These are phyloP conservation scores for Synaphobranchus kaupii DNA, from an alignment of 2,797 vertebrate genomes.

Conservation along the genomic window DNA sequence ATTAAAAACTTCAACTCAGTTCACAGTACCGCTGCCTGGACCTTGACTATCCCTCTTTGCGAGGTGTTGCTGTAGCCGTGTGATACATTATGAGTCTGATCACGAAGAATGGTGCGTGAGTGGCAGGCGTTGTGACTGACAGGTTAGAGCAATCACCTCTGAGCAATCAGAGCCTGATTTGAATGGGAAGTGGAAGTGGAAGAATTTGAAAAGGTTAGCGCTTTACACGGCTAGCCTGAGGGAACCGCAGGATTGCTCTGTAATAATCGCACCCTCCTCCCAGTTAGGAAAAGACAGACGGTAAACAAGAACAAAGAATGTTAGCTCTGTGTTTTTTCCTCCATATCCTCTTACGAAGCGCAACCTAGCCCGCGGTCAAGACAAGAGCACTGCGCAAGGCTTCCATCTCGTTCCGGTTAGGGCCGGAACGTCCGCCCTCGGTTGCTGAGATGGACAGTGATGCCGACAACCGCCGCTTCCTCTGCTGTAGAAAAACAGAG, in stretches of 20 bases:
- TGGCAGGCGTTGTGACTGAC: neutral
- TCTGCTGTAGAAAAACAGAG: conserved; percentile 40
- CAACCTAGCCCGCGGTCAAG: conserved; percentile 3
- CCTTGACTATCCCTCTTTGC: neutral
- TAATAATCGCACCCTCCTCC: neutral
- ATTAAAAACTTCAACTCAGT: conserved; percentile 2
- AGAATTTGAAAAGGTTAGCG: neutral
- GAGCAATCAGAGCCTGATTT: neutral
- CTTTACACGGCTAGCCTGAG: neutral
- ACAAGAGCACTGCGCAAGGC: neutral
- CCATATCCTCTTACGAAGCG: conserved; percentile 26
- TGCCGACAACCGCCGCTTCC: conserved; percentile 36
- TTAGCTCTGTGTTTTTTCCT: conserved; percentile 27
- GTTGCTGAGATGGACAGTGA: conserved; percentile 31
- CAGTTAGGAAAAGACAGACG: neutral
- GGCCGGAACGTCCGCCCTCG: conserved; percentile 26
- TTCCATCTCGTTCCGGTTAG: conserved; percentile 30
- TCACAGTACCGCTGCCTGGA: neutral
- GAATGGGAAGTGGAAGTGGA: neutral
- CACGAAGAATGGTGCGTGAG: neutral
- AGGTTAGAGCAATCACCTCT: neutral
- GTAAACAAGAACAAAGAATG: conserved; percentile 22
- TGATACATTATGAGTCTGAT: neutral
- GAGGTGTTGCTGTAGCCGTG: neutral
- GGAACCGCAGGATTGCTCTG: neutral